Evolutionary conservation across 2,113 vertebrate genomes (phyloP), one percentile per base, ranked within the genome.

Genomic region (Caranx melampygus): DNA sequence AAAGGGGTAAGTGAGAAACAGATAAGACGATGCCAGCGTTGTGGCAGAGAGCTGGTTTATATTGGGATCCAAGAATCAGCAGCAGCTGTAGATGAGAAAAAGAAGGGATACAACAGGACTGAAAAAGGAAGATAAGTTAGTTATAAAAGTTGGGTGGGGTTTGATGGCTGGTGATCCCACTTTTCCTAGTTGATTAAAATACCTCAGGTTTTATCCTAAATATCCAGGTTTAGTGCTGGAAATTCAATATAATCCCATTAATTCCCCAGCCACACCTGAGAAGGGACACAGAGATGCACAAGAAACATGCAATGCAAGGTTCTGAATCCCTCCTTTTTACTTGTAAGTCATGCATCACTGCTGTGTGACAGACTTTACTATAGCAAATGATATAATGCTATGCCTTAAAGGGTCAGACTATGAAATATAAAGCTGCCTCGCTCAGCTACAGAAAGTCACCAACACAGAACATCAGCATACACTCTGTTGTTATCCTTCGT

Each of bases 51-150:
- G 37, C 20, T 61, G 49, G n/a, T 72, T 70, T 55, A 31, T 70
- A 58, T 31, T 66, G 52, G 72, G 59, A 87, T 85, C 67, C 74
- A 37, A 77, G 67, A 82, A 72, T 78, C 79, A 67, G 67, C 57
- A 80, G 65, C 65, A 84, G 70, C 78, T 75, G 69, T 65, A 85
- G 63, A 66, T 35, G 47, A 72, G 57, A 85, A 76, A 71, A 82
- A 26, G 64, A 71, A 79, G 33, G 61, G 67, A 81, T 10, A 67
- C 8, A 81, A 69, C 15, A 81, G 72, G 59, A 87, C 69, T 84
- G 81, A 77, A 91, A 92, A 64, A 64, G 60, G 69, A 91, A 85
- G 76, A 13, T 18, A 62, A 3, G 78, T 92, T 92, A 90, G 82
- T 59, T 76, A 35, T 60, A 26, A 55, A 75, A 44, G 69, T 35